Base-by-base conservation (phyloP, 2,888 invertebrate genomes). In the Dysmachus trigonus region DNA sequence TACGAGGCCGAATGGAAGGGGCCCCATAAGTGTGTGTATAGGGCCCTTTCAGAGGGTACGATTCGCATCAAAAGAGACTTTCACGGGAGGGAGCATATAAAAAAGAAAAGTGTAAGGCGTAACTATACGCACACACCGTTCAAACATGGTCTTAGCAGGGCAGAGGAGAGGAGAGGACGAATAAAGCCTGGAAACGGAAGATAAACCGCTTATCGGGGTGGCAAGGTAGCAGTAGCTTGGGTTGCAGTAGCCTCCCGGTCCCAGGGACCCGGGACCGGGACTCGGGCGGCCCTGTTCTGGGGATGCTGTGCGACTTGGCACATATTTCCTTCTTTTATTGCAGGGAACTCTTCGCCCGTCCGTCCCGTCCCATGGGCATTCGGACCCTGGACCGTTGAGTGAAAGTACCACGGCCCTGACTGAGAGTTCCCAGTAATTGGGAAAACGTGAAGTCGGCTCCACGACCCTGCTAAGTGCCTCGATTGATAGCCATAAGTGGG, bases 171-270 rank as follows among this genome's bases (percentile, higher is more conserved):
- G 62, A 62, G 18, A 27, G 62, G 62, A 27, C 22, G 10, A 62
- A 62, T 62, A 85, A 88, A 86, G 88, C 88, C 89, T 89, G 89
- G 89, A 89, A 89, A 89, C 89, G 88, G 89, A 89, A 90, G 90
- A 90, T 90, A 90, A 90, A 89, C 90, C 89, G 89, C 90, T 90
- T 90, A 90, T 88, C 83, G 51, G 71, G 83, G 83, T 72, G 83
- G 83, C 72, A 72, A 72, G 47, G 77, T 47, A 47, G 27, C 47
- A n/a, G n/a, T n/a, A n/a, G n/a, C 38, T 2, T n/a, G 77, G 22
- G 22, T 18, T 77, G 27, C 27, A 13, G 18, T 18, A 27, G 6
- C 30, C 18, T 4, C 76, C 33, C 77, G 41, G 27, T 6, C 15
- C 15, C 35, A 47, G 62, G 27, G 62, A 51, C 15, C 51, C 18